These are phyloP conservation scores for Botia kubotai DNA, from an alignment of 2,797 vertebrate species.

Conservation along the genomic window DNA sequence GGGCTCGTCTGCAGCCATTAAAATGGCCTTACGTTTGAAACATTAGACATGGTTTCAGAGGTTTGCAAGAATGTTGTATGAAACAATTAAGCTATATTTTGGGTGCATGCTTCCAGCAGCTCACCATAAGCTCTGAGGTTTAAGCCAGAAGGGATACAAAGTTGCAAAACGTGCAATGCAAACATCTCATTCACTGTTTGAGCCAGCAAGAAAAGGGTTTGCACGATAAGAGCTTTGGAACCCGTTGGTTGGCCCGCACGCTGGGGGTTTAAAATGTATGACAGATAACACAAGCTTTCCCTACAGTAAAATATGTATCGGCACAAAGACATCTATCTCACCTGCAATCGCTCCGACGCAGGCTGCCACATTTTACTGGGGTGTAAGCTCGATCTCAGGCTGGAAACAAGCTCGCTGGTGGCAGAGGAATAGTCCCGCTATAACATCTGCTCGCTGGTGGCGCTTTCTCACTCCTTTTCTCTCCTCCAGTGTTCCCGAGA, in stretches of 20 bases:
- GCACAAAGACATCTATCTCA: constrained; percentile 63
- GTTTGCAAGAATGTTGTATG: background rate
- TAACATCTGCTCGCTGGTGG: constrained; percentile 59
- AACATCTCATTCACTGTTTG: background rate
- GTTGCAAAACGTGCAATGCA: constrained; percentile 5
- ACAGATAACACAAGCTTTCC: constrained; percentile 11
- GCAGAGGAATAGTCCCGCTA: constrained; percentile 65
- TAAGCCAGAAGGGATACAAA: background rate
- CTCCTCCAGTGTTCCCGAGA: constrained; percentile 67
- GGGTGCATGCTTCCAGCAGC: background rate
- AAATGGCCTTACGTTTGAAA: constrained; percentile 31
- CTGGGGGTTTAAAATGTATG: background rate
- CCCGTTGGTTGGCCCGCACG: background rate
- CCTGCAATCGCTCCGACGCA: constrained; percentile 95
- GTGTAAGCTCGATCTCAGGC: constrained; percentile 27
- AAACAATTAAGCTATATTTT: background rate
- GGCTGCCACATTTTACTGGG: constrained; percentile 93
- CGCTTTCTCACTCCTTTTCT: constrained; percentile 61
- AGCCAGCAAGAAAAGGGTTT: background rate
- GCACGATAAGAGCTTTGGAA: background rate
- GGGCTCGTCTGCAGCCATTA: background rate
- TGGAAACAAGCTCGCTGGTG: constrained; percentile 46
- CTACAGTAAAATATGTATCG: background rate
- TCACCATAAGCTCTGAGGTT: background rate
- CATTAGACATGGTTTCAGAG: background rate